These are phyloP conservation scores for Formicarius rufipectus DNA, from an alignment of 2,113 vertebrate genomes.

Conservation along the genomic window DNA sequence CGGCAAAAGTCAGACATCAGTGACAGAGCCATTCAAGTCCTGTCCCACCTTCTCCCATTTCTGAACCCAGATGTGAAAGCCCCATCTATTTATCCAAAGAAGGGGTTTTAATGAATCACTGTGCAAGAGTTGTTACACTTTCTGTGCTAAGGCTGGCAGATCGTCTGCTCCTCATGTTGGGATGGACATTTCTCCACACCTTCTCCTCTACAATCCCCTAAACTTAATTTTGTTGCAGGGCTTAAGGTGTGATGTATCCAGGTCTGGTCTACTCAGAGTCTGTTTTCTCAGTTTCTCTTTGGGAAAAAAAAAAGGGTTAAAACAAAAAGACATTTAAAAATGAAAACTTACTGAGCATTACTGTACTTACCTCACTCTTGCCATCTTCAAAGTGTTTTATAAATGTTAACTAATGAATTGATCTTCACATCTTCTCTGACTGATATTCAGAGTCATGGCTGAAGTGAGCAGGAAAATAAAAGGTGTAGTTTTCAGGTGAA, in stretches of 20 bases:
- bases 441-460: background rate
- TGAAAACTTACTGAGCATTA: background rate
- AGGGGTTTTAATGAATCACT: background rate
- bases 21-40: background rate
- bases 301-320: background rate
- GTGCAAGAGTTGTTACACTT: accelerated
- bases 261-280: background rate
- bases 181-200: background rate
- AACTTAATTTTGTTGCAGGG: background rate
- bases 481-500: background rate
- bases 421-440: conserved; percentile 9
- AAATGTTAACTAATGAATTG: conserved; percentile 59
- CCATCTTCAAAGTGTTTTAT: conserved; percentile 48
- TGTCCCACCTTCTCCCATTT: background rate
- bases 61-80: background rate
- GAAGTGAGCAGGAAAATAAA: background rate
- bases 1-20: background rate
- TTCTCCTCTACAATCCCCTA: background rate
- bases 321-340: conserved; percentile 6
- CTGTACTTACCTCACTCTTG: conserved; percentile 2
- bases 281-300: background rate
- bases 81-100: accelerated
- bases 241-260: accelerated
- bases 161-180: background rate
- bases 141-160: background rate